Evolutionary conservation across 1,140 invertebrate genomes (phyloP), one percentile per base, ranked within the genome.

Genomic region (Zophobas atratus): DNA sequence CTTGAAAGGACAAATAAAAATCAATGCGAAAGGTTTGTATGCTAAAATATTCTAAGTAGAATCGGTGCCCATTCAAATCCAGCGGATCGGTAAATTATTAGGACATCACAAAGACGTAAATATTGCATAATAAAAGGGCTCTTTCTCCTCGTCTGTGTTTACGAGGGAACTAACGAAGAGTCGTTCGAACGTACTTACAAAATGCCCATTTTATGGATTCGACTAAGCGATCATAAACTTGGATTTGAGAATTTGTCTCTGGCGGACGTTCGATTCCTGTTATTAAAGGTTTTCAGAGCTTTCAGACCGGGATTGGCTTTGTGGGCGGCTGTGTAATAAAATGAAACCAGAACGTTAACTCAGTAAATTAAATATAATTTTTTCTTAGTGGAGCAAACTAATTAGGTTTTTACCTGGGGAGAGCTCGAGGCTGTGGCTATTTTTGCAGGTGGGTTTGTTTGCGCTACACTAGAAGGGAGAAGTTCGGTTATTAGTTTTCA

Each of bases 81-180:
- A 43, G n/a, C 60, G 39, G 32, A 67, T 67, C 60, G 60, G 60
- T n/a, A 67, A 67, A 67, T 67, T 67, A 67, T 67, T 67, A 67
- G 8, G 38, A 67, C 41, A 67, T 67, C 60, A 36, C 38, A 20
- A 67, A 67, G 60, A 67, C 60, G 60, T 60, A 67, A 67, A 67
- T 67, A 67, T 67, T 67, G 60, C 60, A 67, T 43, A 67, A 67
- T 67, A 67, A 67, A 67, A 67, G n/a, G 8, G 43, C 20, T 39
- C 60, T 67, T 67, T 67, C 38, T 67, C 60, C 60, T 67, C 36
- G 39, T 43, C 43, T 43, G 2, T 67, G 39, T 67, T 67, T 67
- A 67, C 60, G 60, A 43, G 33, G 38, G 38, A 38, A 43, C 60
- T 67, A 67, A 67, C 60, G 39, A 67, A 67, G 36, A 41, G 39